Conservation (phyloP, 2,888 invertebrate species). For the Lithosia quadra region DNA sequence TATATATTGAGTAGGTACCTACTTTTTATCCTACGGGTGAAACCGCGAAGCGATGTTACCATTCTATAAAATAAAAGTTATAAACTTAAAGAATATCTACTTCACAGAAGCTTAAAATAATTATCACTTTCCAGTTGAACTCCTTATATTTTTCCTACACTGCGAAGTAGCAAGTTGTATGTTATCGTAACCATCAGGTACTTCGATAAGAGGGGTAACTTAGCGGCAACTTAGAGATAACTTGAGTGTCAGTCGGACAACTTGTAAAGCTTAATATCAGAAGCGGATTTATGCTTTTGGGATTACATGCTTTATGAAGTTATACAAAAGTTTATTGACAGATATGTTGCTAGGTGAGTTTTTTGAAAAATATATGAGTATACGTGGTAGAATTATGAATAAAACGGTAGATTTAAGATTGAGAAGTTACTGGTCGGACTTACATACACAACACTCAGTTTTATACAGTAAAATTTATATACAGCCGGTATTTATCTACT, state of each 20-base stretch:
- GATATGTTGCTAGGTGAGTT: neutral
- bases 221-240: conserved; percentile 47
- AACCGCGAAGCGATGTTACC: too few relatives aligned
- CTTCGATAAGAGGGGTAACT: conserved; percentile 48
- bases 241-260: conserved; percentile 33
- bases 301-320: conserved; percentile 30
- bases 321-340: conserved; percentile 28
- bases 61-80: too few relatives aligned
- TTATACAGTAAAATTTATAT: too few relatives aligned
- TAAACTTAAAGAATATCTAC: neutral
- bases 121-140: conserved; percentile 21
- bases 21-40: too few relatives aligned
- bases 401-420: too few relatives aligned
- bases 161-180: conserved; percentile 29
- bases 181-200: conserved; percentile 41
- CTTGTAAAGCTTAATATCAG: conserved; percentile 30
- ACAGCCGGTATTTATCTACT: too few relatives aligned
- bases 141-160: conserved; percentile 23
- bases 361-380: neutral
- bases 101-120: conserved; percentile 22
- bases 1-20: too few relatives aligned
- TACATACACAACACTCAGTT: too few relatives aligned
- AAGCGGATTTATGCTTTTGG: too few relatives aligned
- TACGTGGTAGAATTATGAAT: too few relatives aligned
- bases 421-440: too few relatives aligned